Conservation (phyloP, 2,888 invertebrate species). For the Julus scanicus region DNA sequence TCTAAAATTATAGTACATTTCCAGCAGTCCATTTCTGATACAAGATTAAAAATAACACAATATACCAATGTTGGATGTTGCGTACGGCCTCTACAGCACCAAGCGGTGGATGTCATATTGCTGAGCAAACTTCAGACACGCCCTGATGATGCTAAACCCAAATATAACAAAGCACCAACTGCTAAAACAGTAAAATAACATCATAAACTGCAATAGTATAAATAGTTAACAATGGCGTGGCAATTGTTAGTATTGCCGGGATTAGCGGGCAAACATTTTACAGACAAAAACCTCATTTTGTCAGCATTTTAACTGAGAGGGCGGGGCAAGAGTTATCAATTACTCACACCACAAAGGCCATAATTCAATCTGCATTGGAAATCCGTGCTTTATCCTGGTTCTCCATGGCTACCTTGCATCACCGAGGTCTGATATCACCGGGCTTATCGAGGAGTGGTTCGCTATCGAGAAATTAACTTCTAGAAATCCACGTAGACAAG, state of each 20-base stretch:
- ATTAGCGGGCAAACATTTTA: too few species aligned
- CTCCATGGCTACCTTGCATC: background rate
- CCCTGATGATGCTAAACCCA: background rate
- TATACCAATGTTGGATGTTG: background rate
- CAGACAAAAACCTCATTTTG: too few species aligned
- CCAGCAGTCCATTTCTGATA: background rate
- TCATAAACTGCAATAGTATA: background rate
- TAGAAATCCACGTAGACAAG: conserved; percentile 7
- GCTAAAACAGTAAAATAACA: background rate
- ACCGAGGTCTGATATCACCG: background rate
- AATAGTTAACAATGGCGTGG: background rate
- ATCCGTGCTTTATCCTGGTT: background rate
- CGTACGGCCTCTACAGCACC: background rate
- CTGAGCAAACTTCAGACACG: background rate
- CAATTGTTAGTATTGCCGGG: too few species aligned
- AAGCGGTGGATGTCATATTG: background rate
- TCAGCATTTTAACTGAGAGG: background rate
- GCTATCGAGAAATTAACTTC: background rate
- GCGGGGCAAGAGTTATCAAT: background rate
- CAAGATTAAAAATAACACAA: background rate
- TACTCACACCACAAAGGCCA: background rate
- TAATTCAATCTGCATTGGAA: background rate
- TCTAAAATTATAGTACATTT: background rate
- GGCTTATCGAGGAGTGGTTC: conserved; percentile 33
- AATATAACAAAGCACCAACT: background rate